Evolutionary conservation across 1,140 invertebrate genomes (phyloP).

Genomic region (Coenobita brevimanus): DNA sequence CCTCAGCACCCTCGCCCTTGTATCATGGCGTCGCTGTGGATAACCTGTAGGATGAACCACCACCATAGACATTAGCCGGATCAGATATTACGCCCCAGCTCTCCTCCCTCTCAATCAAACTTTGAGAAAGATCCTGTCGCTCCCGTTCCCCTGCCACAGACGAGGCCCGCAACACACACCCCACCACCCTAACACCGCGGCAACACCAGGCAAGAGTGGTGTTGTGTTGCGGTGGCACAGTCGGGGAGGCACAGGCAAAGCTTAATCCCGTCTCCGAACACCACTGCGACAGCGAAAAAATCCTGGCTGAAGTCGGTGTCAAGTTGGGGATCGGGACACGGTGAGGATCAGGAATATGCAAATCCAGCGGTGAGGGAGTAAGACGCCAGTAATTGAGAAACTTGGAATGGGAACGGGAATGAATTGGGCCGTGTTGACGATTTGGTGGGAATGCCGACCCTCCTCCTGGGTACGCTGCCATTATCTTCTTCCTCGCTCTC

Average conservation of each 20-base stretch:
- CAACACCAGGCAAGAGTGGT: not conserved
- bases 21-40: not conserved
- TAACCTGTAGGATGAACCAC: conserved; percentile 12
- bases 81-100: conserved; percentile 53
- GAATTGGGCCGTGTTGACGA: conserved; percentile 66
- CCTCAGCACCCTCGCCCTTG: not conserved
- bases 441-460: conserved; percentile 50
- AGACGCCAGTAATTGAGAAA: conserved; percentile 65
- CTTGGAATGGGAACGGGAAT: conserved; percentile 66
- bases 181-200: not conserved
- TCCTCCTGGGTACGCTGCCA: not conserved
- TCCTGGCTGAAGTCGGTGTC: conserved; percentile 54
- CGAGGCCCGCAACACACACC: not conserved
- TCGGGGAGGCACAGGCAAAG: not conserved
- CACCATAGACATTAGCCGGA: conserved; percentile 61
- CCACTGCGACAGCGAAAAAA: conserved; percentile 21
- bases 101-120: conserved; percentile 57
- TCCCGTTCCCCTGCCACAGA: not conserved
- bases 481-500: conserved; percentile 13
- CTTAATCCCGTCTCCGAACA: conserved; percentile 23
- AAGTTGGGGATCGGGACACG: conserved; percentile 52
- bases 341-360: conserved; percentile 62
- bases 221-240: not conserved
- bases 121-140: conserved; percentile 38
- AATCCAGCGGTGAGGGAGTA: conserved; percentile 64